Base-by-base conservation (phyloP, 2,113 vertebrate genomes). In the Otolemur garnettii region DNA sequence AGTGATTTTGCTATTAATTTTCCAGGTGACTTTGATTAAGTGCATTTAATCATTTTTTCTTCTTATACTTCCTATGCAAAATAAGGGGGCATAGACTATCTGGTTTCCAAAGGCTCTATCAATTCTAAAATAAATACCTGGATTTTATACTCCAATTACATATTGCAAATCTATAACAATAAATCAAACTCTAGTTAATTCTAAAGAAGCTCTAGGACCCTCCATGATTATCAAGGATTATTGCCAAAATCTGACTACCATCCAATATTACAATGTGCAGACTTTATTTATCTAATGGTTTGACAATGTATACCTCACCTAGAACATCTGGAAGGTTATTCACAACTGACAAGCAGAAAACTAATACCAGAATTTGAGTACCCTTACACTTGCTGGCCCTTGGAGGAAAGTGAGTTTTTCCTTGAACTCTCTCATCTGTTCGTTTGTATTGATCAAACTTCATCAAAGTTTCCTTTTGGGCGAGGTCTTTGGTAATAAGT, bases 271-370 rank as follows among this genome's bases (percentile, higher is more conserved):
- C 30, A 17, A 75, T 26, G 12, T 59, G 1, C 68, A 13, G 35
- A 30, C 35, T 93, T 79, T 94, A 64, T 89, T 59, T 90, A 62
- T 75, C 62, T 50, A 57, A 53, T 33, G 7, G 19, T 64, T 68
- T 93, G 66, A 77, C 45, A 77, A 28, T 55, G 5, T 62, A 75
- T 12, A 85, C 24, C 33, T 90, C 69, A 83, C 28, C 72, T 78
- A 12, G 10, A 90, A 74, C 53, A 95, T 66, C 81, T 55, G 80
- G 24, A 94, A 62, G 24, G 90, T 69, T 50, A 78, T 22, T 91
- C 60, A 82, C n/a, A 82, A 55, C 10, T 89, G 93, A 91, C 28
- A 93, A 87, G 57, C 79, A 93, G 87, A 89, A 96, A 93, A 69
- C 53, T 45, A 45, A 60, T 85, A 55, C 17, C 19, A 50, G 62